Percentiles rank a stretch among this genome's conserved stretches.
Conservation (phyloP, 2,888 invertebrate genomes). For the Caenorhabditis angaria region DNA sequence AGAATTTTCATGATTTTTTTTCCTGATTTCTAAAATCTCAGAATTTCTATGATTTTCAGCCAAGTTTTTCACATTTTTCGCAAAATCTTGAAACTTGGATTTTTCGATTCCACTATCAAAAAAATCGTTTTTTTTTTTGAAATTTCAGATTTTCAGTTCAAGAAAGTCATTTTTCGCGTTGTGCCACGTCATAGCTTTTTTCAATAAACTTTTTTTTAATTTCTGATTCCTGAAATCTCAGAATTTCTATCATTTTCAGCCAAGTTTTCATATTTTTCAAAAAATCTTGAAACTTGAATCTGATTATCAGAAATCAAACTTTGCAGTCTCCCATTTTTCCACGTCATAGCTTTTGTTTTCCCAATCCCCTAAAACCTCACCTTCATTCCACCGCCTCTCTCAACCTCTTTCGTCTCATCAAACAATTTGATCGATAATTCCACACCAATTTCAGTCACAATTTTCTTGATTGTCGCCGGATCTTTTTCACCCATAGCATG, state of each 20-base stretch:
- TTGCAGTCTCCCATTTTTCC: not conserved
- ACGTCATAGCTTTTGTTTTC: not conserved
- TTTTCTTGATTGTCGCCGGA: conserved; percentile 52
- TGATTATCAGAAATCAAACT: not conserved
- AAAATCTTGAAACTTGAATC: not conserved
- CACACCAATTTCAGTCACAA: conserved; percentile 55
- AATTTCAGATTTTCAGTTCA: too few relatives aligned
- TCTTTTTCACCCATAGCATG: conserved; percentile 54
- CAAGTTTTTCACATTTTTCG: not conserved
- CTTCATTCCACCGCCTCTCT: conserved; percentile 64
- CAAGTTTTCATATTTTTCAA: not conserved
- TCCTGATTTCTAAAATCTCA: not conserved
- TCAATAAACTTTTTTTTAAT: not conserved
- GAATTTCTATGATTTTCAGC: too few relatives aligned
- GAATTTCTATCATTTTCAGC: too few relatives aligned
- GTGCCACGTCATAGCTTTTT: not conserved
- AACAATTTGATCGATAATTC: conserved; percentile 55
- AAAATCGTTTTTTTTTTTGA: too few relatives aligned
- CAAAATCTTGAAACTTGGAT: not conserved
- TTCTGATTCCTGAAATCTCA: not conserved
- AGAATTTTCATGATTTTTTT: not conserved
- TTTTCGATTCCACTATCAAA: not conserved
- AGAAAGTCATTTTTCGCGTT: too few relatives aligned
- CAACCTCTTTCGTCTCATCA: conserved; percentile 60
- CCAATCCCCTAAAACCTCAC: conserved; percentile 7